These are phyloP conservation scores for Poeciliopsis occidentalis DNA, from an alignment of 2,113 vertebrate species.

Conservation along the genomic window DNA sequence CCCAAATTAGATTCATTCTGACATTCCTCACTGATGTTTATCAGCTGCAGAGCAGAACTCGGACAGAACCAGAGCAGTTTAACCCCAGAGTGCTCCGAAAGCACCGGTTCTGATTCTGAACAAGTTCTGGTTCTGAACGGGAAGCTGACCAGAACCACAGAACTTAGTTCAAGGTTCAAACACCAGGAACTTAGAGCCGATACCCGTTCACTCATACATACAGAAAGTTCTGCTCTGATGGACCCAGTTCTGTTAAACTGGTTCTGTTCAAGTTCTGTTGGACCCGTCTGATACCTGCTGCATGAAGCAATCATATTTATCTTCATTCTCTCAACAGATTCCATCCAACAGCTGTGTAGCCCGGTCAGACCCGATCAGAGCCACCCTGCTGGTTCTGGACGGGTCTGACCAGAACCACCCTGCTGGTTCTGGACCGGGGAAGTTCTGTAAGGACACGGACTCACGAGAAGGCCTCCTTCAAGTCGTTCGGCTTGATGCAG, in stretches of 20 bases:
- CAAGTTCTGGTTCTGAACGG: not conserved
- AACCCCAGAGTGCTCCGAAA: too few species aligned
- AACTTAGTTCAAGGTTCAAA: not conserved
- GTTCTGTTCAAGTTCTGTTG: not conserved
- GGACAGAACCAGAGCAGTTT: too few species aligned
- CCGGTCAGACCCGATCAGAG: not conserved
- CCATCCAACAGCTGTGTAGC: too few species aligned
- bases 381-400: not conserved
- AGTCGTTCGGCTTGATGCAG: constrained; percentile 95
- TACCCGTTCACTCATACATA: not conserved
- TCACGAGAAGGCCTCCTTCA: constrained; percentile 91
- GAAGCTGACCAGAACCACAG: not conserved
- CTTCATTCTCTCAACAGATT: too few species aligned
- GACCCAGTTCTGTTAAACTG: not conserved
- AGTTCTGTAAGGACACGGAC: constrained; percentile 48
- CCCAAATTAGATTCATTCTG: constrained; percentile 5
- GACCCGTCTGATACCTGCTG: not conserved
- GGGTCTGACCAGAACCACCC: not conserved
- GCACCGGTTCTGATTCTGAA: not conserved
- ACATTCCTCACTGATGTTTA: constrained; percentile 5
- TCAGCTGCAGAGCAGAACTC: not conserved
- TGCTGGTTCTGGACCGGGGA: not conserved
- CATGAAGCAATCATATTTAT: not conserved
- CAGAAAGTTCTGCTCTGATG: not conserved
- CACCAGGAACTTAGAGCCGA: not conserved